Evolutionary conservation across 2,797 vertebrate species (phyloP).

Genomic region (Tragopan temminckii): DNA sequence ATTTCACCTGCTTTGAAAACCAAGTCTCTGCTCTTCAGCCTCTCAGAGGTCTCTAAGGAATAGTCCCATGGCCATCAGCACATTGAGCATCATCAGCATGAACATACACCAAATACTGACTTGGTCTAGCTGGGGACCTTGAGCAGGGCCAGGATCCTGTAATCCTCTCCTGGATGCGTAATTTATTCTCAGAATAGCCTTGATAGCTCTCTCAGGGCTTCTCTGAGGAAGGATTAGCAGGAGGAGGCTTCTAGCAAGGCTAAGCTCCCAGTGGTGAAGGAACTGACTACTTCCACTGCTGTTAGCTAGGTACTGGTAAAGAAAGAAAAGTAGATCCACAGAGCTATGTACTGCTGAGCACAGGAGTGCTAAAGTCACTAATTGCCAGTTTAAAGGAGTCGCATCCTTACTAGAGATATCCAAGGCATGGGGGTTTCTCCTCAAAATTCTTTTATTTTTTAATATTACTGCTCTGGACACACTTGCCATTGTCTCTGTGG

Average conservation of each 20-base stretch:
- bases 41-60: background rate
- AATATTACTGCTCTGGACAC: background rate
- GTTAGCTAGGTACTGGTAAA: background rate
- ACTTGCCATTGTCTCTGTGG: background rate
- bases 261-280: background rate
- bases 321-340: background rate
- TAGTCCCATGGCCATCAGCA: background rate
- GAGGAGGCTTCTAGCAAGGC: slow-evolving; percentile 22
- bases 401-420: background rate
- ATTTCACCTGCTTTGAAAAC: background rate
- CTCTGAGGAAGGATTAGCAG: slow-evolving; percentile 24
- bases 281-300: background rate
- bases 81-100: background rate
- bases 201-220: background rate
- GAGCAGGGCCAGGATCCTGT: background rate
- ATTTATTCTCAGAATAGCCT: slow-evolving; percentile 20
- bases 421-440: background rate
- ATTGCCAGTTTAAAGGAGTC: background rate
- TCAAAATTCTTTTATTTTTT: background rate
- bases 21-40: background rate
- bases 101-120: background rate
- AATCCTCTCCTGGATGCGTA: slow-evolving; percentile 8
- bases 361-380: background rate
- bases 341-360: background rate
- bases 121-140: background rate